Conservation (phyloP, 1,140 invertebrate species). For the silkworm (Bombyx mori) region DNA sequence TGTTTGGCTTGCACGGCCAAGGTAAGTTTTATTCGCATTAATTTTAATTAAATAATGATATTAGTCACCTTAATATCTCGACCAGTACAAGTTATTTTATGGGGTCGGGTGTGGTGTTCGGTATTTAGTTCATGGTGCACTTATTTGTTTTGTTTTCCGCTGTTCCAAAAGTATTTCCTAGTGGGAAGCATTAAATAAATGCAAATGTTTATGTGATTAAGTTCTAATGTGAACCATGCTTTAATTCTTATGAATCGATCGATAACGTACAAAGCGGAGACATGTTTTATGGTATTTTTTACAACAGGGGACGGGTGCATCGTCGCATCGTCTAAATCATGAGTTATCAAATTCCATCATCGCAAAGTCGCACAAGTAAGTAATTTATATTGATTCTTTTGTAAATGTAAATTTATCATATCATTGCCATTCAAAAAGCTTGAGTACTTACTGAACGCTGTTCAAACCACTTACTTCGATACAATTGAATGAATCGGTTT, state of each 20-base stretch:
- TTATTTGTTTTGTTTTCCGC: slow-evolving; percentile 60
- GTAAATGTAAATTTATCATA: neutral
- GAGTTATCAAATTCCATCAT: slow-evolving; percentile 84
- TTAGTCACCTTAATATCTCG: too few relatives aligned
- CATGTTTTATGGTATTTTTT: slow-evolving; percentile 31
- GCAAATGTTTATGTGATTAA: slow-evolving; percentile 26
- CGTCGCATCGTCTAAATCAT: slow-evolving; percentile 72
- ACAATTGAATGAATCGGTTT: too few relatives aligned
- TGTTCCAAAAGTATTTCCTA: slow-evolving; percentile 24
- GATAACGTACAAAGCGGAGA: slow-evolving; percentile 7
- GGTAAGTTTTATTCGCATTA: slow-evolving; percentile 21
- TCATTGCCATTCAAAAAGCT: too few relatives aligned
- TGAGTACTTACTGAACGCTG: too few relatives aligned
- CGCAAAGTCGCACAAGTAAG: slow-evolving; percentile 85
- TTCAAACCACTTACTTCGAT: too few relatives aligned
- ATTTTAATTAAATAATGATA: too few relatives aligned
- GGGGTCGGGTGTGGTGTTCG: slow-evolving; percentile 61
- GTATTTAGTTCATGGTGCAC: slow-evolving; percentile 54
- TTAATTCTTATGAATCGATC: slow-evolving; percentile 5
- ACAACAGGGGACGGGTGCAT: slow-evolving; percentile 61
- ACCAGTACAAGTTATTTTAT: slow-evolving; percentile 9
- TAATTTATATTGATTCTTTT: slow-evolving; percentile 23
- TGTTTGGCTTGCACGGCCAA: slow-evolving; percentile 28
- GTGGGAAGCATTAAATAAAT: slow-evolving; percentile 25
- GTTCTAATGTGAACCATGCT: neutral